Percentiles rank a stretch among this genome's conserved stretches.
These are phyloP conservation scores for Poicephalus gulielmi DNA, from an alignment of 2,113 vertebrate genomes.

Conservation along the genomic window DNA sequence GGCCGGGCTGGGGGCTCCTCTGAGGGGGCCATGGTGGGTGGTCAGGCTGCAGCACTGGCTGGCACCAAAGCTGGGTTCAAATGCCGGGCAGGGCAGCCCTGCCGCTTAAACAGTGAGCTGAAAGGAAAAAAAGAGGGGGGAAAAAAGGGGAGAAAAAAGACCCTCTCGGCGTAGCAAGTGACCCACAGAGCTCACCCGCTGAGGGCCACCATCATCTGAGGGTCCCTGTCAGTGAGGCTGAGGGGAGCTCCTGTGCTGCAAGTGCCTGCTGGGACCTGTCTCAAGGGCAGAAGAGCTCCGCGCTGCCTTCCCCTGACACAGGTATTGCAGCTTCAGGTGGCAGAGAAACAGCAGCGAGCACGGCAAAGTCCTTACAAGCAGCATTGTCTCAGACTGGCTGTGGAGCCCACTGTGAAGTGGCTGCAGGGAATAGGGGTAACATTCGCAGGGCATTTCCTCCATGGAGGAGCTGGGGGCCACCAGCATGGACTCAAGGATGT, in stretches of 20 bases:
- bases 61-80: too few relatives aligned
- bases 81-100: background rate
- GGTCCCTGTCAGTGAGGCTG: background rate
- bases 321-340: rapidly evolving
- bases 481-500: rapidly evolving
- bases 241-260: background rate
- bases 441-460: rapidly evolving
- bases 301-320: background rate
- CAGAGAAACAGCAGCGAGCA: rapidly evolving
- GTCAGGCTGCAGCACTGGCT: background rate
- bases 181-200: background rate
- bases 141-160: background rate
- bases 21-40: background rate
- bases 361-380: background rate
- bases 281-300: rapidly evolving
- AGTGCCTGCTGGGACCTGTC: rapidly evolving
- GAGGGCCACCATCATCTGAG: background rate
- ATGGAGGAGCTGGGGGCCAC: rapidly evolving
- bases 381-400: rapidly evolving
- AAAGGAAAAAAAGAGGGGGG: rapidly evolving
- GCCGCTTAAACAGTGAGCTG: background rate
- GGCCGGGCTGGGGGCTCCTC: rapidly evolving
- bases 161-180: background rate
- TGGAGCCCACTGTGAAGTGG: background rate
- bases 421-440: rapidly evolving